These are phyloP conservation scores for Poecile atricapillus DNA, from an alignment of 2,113 vertebrate genomes.

Conservation along the genomic window DNA sequence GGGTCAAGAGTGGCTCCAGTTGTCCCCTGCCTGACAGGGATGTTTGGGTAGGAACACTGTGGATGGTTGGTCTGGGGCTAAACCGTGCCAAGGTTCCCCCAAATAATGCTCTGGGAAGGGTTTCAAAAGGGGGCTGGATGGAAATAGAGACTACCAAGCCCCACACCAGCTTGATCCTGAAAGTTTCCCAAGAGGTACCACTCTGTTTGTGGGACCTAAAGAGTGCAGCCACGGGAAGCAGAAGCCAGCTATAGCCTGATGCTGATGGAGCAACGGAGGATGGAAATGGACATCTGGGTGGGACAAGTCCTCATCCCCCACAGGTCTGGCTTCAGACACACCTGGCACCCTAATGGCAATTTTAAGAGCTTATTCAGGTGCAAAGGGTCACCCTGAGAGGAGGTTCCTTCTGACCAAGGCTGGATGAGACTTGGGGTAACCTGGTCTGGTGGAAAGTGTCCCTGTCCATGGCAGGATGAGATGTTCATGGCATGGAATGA, in stretches of 20 bases:
- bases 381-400: background rate
- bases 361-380: background rate
- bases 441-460: background rate
- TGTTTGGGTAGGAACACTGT: background rate
- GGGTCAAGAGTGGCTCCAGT: background rate
- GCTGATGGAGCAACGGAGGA: background rate
- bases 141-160: background rate
- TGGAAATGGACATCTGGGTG: background rate
- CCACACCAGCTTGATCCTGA: accelerated
- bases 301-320: background rate
- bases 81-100: background rate
- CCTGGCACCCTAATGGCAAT: background rate
- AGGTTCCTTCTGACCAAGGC: background rate
- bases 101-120: background rate
- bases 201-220: accelerated
- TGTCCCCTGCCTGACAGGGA: background rate
- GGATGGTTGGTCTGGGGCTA: background rate
- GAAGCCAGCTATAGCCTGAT: background rate
- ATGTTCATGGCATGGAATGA: background rate
- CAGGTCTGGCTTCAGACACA: background rate
- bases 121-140: background rate
- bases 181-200: background rate
- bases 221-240: background rate
- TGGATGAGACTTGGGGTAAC: background rate
- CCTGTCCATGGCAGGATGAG: background rate